Conservation (phyloP, 2,113 vertebrate genomes). For the Vireo altiloquus region DNA sequence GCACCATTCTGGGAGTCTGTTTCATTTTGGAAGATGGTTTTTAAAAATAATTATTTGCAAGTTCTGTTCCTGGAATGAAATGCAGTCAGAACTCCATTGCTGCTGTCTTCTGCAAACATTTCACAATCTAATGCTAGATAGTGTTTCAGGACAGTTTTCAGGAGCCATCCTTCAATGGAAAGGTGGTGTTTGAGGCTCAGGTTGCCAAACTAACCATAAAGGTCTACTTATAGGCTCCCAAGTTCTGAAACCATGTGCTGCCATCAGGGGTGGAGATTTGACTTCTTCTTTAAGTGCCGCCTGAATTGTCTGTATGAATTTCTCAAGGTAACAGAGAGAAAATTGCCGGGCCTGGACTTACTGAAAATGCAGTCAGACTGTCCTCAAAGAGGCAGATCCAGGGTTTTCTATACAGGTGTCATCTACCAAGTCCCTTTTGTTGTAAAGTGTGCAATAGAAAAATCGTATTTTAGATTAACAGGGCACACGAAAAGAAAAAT, state of each 20-base stretch:
- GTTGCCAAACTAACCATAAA: not conserved
- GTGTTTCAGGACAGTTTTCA: too few species aligned
- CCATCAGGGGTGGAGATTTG: not conserved
- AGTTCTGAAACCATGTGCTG: not conserved
- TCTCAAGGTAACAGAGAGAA: not conserved
- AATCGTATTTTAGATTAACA: rapidly evolving
- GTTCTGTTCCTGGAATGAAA: not conserved
- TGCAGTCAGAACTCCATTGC: not conserved
- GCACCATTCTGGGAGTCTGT: not conserved
- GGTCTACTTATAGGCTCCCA: not conserved
- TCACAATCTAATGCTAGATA: not conserved
- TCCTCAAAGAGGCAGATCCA: not conserved
- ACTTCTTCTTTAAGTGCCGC: not conserved
- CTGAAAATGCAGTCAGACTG: not conserved
- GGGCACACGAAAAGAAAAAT: not conserved
- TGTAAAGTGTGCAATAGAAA: not conserved
- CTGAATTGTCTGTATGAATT: not conserved
- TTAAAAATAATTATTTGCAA: not conserved
- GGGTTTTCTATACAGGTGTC: not conserved
- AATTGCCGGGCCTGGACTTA: not conserved
- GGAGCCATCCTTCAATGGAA: not conserved
- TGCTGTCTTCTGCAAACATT: not conserved
- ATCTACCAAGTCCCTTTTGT: not conserved
- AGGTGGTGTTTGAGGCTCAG: not conserved
- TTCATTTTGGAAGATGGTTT: not conserved